Base-by-base conservation (phyloP, 2,888 invertebrate genomes). In the Acrobasis suavella region DNA sequence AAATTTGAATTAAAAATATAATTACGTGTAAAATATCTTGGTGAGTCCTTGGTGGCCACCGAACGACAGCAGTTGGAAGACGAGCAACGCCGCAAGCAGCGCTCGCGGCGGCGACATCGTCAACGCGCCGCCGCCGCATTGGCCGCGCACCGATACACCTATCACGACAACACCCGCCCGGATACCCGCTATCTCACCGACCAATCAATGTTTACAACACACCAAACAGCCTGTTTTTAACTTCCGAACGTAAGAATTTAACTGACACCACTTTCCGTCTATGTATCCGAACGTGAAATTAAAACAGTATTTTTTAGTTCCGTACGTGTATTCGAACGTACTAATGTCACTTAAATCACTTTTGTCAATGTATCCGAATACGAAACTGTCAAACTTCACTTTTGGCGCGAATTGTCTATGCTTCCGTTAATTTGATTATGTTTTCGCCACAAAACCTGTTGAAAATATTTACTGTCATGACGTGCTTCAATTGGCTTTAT, bases 21-120 rank as follows among this genome's bases (percentile, higher is more conserved):
- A 89, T 91, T 90, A 92, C 92, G 88, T 91, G 87, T 85, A 91
- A 70, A 91, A 91, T 85, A 91, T 88, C 86, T 91, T 90, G 89
- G 91, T 91, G 86, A 91, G 91, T 83, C 91, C 90, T 83, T 91
- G 91, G 87, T 92, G 92, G 83, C 91, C 91, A 83, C 91, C 91
- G 87, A 90, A 90, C 67, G 90, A 88, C 71, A 91, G 86, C 81
- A 91, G 86, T 81, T 91, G 92, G 77, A 86, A 91, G 68, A 91
- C 81, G 72, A 91, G 87, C 72, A 92, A 85, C 73, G 78, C 84
- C 83, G 91, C 91, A 75, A 92, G 89, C 82, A 92, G 81, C 85
- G 91, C 91, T 85, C 92, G 86, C 88, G 91, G 86, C 89, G 91
- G 90, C 86, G 91, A 89, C 92, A 92, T 91, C 75, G 81, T 80